Percentiles rank a stretch among this genome's conserved stretches.
Evolutionary conservation across 2,888 invertebrate genomes (phyloP).

Genomic region (Tetheella fluctuosa): DNA sequence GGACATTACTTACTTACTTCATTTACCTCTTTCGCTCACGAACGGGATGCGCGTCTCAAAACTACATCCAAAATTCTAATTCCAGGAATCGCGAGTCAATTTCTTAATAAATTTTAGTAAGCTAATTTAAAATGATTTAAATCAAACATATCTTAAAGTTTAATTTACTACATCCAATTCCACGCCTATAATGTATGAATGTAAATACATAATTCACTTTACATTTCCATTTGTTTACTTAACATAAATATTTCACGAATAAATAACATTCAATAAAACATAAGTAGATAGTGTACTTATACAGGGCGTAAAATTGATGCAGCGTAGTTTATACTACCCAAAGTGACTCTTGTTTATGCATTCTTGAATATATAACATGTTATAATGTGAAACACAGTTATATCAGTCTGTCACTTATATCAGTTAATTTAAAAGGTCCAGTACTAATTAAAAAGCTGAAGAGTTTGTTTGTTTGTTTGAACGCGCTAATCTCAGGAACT

Average conservation of each 20-base stretch:
- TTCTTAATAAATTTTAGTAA: no score
- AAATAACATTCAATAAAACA: not conserved
- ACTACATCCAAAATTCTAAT: no score
- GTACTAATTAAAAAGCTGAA: no score
- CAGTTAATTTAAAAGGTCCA: not conserved
- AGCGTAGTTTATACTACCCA: not conserved
- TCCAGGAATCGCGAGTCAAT: no score
- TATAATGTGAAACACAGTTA: not conserved
- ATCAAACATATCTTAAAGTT: no score
- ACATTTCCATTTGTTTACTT: constrained; percentile 2
- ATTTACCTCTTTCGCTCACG: no score
- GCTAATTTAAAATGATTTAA: no score
- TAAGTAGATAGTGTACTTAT: not conserved
- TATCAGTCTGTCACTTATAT: no score
- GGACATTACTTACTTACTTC: no score
- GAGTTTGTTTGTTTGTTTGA: no score
- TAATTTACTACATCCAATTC: not conserved
- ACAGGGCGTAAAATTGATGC: not conserved
- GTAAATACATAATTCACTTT: constrained; percentile 11
- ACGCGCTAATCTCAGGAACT: no score
- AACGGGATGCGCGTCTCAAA: no score
- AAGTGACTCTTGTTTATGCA: not conserved
- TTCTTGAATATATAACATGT: not conserved
- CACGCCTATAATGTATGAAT: constrained; percentile 14
- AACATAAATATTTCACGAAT: not conserved